phyloP scores from a whole-genome alignment of 2,113 vertebrate genomes.

The Natator depressus region DNA sequence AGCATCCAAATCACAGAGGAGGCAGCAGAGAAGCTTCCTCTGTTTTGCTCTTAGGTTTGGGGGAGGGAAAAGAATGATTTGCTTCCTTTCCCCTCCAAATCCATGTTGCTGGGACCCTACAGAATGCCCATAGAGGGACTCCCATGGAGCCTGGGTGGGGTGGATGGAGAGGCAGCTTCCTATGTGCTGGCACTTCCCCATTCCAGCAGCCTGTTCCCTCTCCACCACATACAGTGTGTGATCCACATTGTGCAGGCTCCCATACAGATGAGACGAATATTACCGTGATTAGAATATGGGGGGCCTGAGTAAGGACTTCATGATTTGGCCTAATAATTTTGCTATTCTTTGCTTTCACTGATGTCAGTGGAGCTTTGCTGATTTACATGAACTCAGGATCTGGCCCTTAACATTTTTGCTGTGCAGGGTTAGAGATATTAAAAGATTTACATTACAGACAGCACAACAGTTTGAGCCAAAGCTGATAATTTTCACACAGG shows the following conservation, averaged over 20 bases:
- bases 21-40: neutral
- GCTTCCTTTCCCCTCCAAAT: neutral
- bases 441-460: no score
- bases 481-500: fast-evolving
- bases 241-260: neutral
- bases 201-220: fast-evolving
- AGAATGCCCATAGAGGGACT: neutral
- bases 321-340: neutral
- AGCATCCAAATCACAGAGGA: neutral
- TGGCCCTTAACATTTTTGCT: neutral
- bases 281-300: no score
- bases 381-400: neutral
- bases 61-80: neutral
- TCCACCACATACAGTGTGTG: neutral
- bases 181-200: fast-evolving
- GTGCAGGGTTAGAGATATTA: neutral
- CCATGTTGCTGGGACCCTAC: neutral
- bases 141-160: neutral
- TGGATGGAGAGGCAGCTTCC: fast-evolving
- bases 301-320: neutral
- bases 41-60: neutral
- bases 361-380: neutral
- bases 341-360: neutral
- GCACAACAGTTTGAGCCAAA: fast-evolving
- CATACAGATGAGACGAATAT: fast-evolving